Evolutionary conservation across 2,113 vertebrate genomes (phyloP).

Genomic region (Crotalus viridis): DNA sequence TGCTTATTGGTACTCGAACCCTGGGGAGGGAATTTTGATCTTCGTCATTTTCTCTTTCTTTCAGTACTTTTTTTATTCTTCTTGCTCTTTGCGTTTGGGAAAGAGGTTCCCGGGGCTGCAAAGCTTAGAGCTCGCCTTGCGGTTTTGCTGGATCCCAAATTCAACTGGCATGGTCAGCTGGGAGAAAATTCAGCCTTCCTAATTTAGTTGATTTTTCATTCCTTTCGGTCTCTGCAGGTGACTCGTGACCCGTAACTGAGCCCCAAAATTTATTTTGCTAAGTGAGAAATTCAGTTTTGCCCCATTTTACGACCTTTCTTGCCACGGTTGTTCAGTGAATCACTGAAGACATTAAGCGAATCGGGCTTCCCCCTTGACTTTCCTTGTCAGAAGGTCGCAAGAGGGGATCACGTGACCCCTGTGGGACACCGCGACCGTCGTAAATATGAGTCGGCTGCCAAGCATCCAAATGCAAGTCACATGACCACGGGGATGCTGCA

Average conservation of each 20-base stretch:
- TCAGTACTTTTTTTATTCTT: slow-evolving; percentile 32
- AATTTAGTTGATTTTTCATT: slow-evolving; percentile 33
- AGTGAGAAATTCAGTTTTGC: too few species aligned
- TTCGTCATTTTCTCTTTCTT: slow-evolving; percentile 51
- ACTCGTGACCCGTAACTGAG: slow-evolving; percentile 38
- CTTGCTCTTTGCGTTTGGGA: neutral
- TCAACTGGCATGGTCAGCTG: neutral
- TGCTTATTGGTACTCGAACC: slow-evolving; percentile 52
- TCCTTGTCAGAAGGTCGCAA: too few species aligned
- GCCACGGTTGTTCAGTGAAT: too few species aligned
- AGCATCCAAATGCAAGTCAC: too few species aligned
- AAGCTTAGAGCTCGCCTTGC: too few species aligned
- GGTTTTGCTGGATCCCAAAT: neutral
- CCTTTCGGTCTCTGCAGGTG: slow-evolving; percentile 51
- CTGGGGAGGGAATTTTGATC: slow-evolving; percentile 51
- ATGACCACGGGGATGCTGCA: too few species aligned
- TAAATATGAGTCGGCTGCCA: too few species aligned
- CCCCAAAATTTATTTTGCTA: slow-evolving; percentile 3
- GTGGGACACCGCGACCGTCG: too few species aligned
- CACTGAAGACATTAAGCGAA: too few species aligned
- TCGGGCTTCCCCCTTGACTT: too few species aligned
- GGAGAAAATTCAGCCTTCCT: slow-evolving; percentile 42
- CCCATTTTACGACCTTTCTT: too few species aligned
- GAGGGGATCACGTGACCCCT: too few species aligned
- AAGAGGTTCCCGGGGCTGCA: neutral